Conservation (phyloP, 2,113 vertebrate genomes). For the Athene noctua region DNA sequence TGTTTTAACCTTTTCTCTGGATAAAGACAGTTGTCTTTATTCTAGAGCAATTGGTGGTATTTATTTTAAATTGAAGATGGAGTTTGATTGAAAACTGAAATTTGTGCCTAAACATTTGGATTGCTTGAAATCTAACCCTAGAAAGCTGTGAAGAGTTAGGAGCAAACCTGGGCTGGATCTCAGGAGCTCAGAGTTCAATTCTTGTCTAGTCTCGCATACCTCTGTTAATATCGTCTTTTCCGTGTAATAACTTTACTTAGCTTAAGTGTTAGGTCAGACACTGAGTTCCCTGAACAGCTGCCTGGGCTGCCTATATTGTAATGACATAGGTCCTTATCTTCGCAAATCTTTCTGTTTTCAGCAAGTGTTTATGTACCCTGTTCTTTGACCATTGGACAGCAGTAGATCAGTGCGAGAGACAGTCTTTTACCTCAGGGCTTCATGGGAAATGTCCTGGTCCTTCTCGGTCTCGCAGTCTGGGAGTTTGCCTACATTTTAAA, state of each 20-base stretch:
- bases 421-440: background rate
- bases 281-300: background rate
- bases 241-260: background rate
- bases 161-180: background rate
- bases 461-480: background rate
- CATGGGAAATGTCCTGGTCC: background rate
- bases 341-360: background rate
- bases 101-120: background rate
- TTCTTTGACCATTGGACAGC: background rate
- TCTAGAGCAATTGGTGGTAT: background rate
- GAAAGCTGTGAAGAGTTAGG: background rate
- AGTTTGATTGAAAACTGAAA: background rate
- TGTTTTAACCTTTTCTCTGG: background rate
- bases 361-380: background rate
- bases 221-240: background rate
- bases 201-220: background rate
- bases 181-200: background rate
- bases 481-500: background rate
- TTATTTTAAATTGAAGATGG: background rate
- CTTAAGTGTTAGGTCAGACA: background rate
- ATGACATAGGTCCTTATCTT: background rate
- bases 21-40: background rate
- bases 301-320: background rate
- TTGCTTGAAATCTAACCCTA: background rate
- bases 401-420: background rate